A percentile compares a stretch with the other conserved stretches of the same genome.
Conservation (phyloP, 2,888 invertebrate genomes). For the Smittia aterrima region DNA sequence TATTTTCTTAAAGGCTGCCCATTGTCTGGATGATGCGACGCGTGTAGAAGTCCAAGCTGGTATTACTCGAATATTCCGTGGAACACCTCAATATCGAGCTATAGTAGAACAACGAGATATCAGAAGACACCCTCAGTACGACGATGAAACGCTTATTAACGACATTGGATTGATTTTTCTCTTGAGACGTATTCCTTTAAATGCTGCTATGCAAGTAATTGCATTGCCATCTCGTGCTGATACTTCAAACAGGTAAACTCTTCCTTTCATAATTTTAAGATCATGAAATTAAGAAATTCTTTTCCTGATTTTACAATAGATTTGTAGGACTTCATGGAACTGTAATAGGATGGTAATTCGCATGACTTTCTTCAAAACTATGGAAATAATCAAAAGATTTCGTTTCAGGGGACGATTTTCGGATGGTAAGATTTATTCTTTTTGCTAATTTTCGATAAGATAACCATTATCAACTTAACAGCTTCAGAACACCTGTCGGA, state of each 20-base stretch:
- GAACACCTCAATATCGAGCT: slow-evolving; percentile 12
- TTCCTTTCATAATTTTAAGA: no score
- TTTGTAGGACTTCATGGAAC: not conserved
- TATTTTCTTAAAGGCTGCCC: slow-evolving; percentile 11
- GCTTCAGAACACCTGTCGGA: not conserved
- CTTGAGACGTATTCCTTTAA: slow-evolving; percentile 1
- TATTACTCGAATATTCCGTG: not conserved
- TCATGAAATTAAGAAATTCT: no score
- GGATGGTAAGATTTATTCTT: not conserved
- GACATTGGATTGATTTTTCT: slow-evolving; percentile 29
- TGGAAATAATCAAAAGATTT: no score
- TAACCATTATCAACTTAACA: not conserved
- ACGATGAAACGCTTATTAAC: not conserved
- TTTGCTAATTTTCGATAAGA: not conserved
- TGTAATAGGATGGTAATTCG: not conserved
- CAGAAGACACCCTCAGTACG: slow-evolving; percentile 5
- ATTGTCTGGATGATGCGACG: slow-evolving; percentile 26
- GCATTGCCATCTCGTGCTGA: not conserved
- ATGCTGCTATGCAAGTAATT: not conserved
- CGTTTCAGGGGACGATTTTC: not conserved
- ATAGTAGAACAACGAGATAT: slow-evolving; percentile 6
- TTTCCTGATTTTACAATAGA: no score
- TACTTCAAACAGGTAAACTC: not conserved
- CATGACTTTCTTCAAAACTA: no score
- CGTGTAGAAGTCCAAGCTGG: slow-evolving; percentile 32